Conservation (phyloP, 2,113 vertebrate species). For the Heliornis fulica region DNA sequence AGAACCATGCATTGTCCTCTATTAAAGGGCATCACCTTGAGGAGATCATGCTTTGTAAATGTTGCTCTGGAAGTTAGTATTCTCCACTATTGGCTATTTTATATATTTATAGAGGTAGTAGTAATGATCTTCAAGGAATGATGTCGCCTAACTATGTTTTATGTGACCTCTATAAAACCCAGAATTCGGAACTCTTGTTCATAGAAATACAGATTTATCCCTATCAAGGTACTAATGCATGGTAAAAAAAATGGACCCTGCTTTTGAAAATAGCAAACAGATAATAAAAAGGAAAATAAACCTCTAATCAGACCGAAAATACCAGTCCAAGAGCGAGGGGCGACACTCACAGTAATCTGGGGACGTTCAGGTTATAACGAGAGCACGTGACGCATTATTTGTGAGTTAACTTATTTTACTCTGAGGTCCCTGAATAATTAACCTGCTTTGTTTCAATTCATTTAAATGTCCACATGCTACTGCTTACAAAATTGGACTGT, state of each 20-base stretch:
- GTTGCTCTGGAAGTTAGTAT: slow-evolving; percentile 47
- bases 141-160: background rate
- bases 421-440: slow-evolving; percentile 54
- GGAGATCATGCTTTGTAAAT: slow-evolving; percentile 65
- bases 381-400: background rate
- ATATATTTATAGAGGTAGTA: slow-evolving; percentile 35
- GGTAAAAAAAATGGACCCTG: no score
- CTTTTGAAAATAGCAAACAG: background rate
- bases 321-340: background rate
- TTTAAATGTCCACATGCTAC: background rate
- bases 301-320: background rate
- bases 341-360: background rate
- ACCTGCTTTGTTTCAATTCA: slow-evolving; percentile 43
- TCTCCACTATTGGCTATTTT: slow-evolving; percentile 30
- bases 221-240: background rate
- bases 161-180: background rate
- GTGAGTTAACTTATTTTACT: slow-evolving; percentile 17
- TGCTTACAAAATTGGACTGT: background rate
- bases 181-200: background rate
- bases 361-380: background rate
- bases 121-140: background rate
- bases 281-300: background rate
- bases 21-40: slow-evolving; percentile 79
- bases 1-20: slow-evolving; percentile 76
- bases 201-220: background rate